phyloP scores from a whole-genome alignment of 2,888 invertebrate genomes.

The Cryptosula pallasiana region DNA sequence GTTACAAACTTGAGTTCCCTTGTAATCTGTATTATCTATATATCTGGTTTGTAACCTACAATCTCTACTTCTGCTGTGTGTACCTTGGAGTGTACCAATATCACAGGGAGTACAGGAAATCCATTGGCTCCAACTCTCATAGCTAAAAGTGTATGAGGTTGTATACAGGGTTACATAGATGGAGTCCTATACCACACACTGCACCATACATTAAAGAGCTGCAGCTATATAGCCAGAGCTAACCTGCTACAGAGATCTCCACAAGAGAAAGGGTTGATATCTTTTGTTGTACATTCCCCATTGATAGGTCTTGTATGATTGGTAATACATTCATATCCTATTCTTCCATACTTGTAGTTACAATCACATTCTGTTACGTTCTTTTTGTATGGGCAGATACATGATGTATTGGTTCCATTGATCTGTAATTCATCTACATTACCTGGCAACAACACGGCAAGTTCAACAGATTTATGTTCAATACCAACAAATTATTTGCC shows the following conservation, averaged over 20 bases:
- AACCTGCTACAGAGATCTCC: slow-evolving; percentile 1
- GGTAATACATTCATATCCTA: not conserved
- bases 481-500: too few species aligned
- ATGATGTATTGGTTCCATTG: not conserved
- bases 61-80: slow-evolving; percentile 1
- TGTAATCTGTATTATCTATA: too few species aligned
- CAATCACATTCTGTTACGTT: slow-evolving; percentile 8
- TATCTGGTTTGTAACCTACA: too few species aligned
- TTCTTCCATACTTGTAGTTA: slow-evolving; percentile 8
- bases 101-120: slow-evolving; percentile 1
- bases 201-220: too few species aligned
- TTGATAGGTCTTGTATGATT: not conserved
- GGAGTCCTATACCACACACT: not conserved
- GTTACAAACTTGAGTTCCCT: too few species aligned
- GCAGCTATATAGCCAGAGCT: too few species aligned
- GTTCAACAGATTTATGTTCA: too few species aligned
- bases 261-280: not conserved
- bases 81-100: not conserved
- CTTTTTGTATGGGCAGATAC: not conserved
- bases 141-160: not conserved
- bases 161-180: too few species aligned
- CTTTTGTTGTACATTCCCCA: not conserved
- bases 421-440: not conserved
- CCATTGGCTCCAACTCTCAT: not conserved
- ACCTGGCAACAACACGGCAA: not conserved